Conservation (phyloP, 2,888 invertebrate genomes). For the Cerastoderma edule region DNA sequence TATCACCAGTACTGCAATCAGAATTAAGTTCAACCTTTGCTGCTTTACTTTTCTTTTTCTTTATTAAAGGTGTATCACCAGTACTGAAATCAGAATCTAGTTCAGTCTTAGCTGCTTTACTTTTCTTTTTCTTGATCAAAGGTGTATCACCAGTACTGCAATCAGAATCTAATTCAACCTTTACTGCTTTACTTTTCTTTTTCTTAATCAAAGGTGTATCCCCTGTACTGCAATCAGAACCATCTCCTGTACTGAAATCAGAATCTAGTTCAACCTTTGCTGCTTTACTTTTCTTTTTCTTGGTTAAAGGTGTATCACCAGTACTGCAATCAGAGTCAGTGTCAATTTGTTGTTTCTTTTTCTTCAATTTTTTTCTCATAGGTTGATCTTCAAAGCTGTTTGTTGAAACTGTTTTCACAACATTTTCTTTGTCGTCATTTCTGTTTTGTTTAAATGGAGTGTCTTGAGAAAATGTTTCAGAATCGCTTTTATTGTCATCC, state of each 20-base stretch:
- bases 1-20: slow-evolving; percentile 9
- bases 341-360: neutral
- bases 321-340: slow-evolving; percentile 19
- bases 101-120: neutral
- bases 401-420: no score
- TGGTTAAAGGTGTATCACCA: slow-evolving; percentile 22
- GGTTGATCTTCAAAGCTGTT: no score
- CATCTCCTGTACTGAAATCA: slow-evolving; percentile 13
- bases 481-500: no score
- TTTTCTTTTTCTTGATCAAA: neutral
- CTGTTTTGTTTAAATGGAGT: no score
- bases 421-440: no score
- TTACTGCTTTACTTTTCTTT: neutral
- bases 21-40: neutral
- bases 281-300: slow-evolving; percentile 10
- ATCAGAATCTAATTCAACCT: neutral
- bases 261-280: neutral
- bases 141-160: slow-evolving; percentile 3
- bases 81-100: slow-evolving; percentile 19
- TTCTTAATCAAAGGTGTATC: slow-evolving; percentile 25
- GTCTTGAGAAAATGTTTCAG: no score
- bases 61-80: slow-evolving; percentile 16
- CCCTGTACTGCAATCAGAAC: slow-evolving; percentile 24
- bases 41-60: slow-evolving; percentile 5
- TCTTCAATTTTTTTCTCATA: slow-evolving; percentile 2